Evolutionary conservation across 2,888 invertebrate genomes (phyloP), one percentile per base, ranked within the genome.

Genomic region (Hoplodrina blanda): DNA sequence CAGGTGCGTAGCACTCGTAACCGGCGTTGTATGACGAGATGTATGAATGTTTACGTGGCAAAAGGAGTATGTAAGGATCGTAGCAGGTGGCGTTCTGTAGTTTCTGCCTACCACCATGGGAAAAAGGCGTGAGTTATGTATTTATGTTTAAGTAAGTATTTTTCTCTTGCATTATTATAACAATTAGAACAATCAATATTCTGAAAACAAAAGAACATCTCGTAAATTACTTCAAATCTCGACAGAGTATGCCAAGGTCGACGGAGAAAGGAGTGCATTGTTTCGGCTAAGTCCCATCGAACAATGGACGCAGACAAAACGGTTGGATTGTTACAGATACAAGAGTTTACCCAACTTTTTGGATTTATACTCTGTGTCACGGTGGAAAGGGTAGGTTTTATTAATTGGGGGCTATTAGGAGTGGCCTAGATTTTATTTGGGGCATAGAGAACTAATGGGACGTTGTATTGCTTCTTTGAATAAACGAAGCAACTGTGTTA

Each of bases 281-380:
- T 74, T 55, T 55, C 49, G 46, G 11, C 50, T 11, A 17, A 33
- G 8, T 19, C 30, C 15, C 41, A 41, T 41, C 0, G 3, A 63
- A 78, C 79, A 74, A 78, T 74, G 64, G 63, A 57, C 46, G 57
- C 37, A 30, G 73, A 74, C 78, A 60, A 70, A 62, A 59, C 54
- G 63, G 8, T 44, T 54, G 59, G 37, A 62, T 55, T 72, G 74
- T 74, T 78, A 74, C 74, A 78, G 57, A 37, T 74, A 20, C 54
- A 15, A 53, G 11, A 37, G 64, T 63, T 74, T 78, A 55, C 74
- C 20, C 53, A 78, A 74, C 78, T 33, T 54, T 50, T 71, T 53
- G 57, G 2, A 71, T 78, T 71, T 70, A 71, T 59, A 37, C 62
- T 68, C 41, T 33, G 41, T 60, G 59, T 69, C 41, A 61, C 49